Base-by-base conservation (phyloP, 2,888 invertebrate species). In the Scaptomyza reducta region DNA sequence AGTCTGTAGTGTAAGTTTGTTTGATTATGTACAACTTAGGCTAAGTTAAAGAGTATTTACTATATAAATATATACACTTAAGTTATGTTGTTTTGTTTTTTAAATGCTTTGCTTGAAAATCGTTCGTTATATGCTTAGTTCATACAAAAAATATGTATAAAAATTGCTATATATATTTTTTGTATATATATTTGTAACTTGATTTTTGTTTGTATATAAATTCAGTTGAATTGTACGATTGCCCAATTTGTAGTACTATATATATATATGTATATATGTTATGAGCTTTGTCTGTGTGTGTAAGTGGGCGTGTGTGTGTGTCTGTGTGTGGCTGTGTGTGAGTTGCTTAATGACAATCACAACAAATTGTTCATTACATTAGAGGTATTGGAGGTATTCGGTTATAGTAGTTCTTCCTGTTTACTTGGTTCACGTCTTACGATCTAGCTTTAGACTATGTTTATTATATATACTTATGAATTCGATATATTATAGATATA, bases 311-410 rank as follows among this genome's bases (percentile, higher is more conserved):
- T 42, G 33, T 60, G 54, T 27, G 44, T 56, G 35, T 53, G 31
- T 35, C 44, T 51, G 50, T 47, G 25, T 44, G 9, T 27, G 3
- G 31, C 5, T 58, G 35, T 58, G 56, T 69, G 79, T 78, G 78
- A 62, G 70, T 79, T 76, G 79, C 77, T 65, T 77, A 77, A 66
- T 47, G 46, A 78, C 80, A 80, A 78, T 88, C 84, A 84, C 85
- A 86, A 89, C 87, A 86, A 75, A 47, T 69, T 55, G 76, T 84
- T 77, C 74, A 81, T 83, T 88, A 79, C 67, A 14, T 75, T 60
- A 87, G 89, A 91, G 91, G 91, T 90, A 90, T 88, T 88, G 88
- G 91, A 91, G 91, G 91, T 91, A 91, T 90, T 90, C 88, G 91
- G 90, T 91, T 90, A 90, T 90, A 90, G 90, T 87, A 90, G 70